Conservation (phyloP, 2,797 vertebrate genomes). For the Trachops cirrhosus region DNA sequence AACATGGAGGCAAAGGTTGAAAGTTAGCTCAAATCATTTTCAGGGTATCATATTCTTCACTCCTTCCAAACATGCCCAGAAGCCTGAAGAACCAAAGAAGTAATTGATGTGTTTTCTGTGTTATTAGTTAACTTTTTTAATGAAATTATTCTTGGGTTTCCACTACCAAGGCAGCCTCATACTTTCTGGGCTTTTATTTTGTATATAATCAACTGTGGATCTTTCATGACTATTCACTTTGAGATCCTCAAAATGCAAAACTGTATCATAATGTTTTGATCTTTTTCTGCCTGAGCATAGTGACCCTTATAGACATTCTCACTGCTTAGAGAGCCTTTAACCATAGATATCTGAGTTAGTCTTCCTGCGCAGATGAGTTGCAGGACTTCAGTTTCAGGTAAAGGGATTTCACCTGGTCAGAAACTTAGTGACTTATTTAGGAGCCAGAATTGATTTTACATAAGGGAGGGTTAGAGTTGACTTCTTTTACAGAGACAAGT, state of each 20-base stretch:
- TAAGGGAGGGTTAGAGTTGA: neutral
- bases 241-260: neutral
- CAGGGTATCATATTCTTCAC: neutral
- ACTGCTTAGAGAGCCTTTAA: neutral
- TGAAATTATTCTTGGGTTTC: constrained; percentile 15
- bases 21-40: neutral
- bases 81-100: neutral
- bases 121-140: neutral
- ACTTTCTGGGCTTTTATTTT: neutral
- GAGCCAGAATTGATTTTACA: neutral
- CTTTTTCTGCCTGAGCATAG: neutral
- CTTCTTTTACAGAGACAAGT: neutral
- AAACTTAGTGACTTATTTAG: neutral
- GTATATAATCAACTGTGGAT: neutral
- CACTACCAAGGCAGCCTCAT: neutral
- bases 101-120: neutral
- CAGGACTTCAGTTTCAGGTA: neutral
- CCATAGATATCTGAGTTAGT: neutral
- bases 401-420: neutral
- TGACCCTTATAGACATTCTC: neutral
- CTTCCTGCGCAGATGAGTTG: neutral
- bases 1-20: neutral
- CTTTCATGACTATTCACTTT: neutral
- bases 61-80: neutral
- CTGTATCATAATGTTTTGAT: neutral